Conservation (phyloP, 2,113 vertebrate genomes). For the Oxygymnocypris stewartii region DNA sequence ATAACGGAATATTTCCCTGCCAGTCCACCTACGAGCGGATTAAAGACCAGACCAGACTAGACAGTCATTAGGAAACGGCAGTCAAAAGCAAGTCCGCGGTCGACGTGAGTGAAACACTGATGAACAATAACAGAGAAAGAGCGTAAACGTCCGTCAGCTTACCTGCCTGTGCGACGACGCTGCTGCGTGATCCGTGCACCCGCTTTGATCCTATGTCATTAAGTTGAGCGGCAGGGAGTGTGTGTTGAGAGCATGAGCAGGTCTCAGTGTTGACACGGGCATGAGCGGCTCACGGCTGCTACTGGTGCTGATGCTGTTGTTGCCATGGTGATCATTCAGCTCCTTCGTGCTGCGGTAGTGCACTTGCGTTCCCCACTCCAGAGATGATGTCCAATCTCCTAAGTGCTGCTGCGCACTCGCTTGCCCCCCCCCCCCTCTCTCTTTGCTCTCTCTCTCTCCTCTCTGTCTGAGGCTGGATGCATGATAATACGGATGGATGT, state of each 20-base stretch:
- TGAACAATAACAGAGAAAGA: conserved; percentile 45
- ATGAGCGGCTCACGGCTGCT: conserved; percentile 33
- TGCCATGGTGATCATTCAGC: conserved; percentile 84
- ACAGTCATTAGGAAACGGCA: background rate
- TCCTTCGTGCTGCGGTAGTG: conserved; percentile 57
- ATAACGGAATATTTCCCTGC: background rate
- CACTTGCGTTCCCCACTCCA: conserved; percentile 40
- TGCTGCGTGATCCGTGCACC: conserved; percentile 39
- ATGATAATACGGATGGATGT: background rate
- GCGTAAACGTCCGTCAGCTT: conserved; percentile 54
- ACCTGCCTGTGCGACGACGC: conserved; percentile 65
- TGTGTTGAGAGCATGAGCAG: conserved; percentile 9
- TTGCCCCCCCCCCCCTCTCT: conserved; percentile 42
- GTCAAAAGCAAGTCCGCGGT: background rate
- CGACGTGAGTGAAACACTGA: conserved; percentile 1
- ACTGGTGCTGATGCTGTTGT: conserved; percentile 75
- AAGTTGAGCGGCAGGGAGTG: conserved; percentile 16
- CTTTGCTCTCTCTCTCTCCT: conserved; percentile 45
- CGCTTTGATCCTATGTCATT: conserved; percentile 38
- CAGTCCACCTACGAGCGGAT: background rate
- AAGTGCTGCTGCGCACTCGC: conserved; percentile 28
- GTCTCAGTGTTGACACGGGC: conserved; percentile 32
- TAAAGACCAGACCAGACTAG: background rate
- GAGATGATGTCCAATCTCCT: conserved; percentile 42
- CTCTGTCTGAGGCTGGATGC: conserved; percentile 1